Evolutionary conservation across 2,113 vertebrate genomes (phyloP).

Genomic region (Phylloscopus trochiloides): DNA sequence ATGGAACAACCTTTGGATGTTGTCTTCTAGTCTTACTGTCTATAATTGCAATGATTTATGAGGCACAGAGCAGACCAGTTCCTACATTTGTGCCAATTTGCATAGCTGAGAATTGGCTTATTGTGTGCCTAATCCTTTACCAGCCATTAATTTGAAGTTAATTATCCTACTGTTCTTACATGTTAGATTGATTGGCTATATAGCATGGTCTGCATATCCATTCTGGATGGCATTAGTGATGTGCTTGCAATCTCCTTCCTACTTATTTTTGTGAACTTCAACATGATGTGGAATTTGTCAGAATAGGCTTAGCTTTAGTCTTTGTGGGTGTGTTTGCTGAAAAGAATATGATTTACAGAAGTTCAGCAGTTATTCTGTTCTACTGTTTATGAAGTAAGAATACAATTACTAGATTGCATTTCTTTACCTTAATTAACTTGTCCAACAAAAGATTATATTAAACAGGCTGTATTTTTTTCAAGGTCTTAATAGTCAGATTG

Average conservation of each 20-base stretch:
- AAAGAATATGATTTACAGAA: not conserved
- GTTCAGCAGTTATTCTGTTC: not conserved
- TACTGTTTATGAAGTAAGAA: not conserved
- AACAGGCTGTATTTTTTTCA: not conserved
- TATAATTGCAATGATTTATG: slow-evolving; percentile 23
- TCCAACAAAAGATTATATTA: not conserved
- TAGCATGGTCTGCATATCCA: not conserved
- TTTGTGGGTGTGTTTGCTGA: not conserved
- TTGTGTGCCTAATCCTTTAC: not conserved
- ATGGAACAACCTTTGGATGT: not conserved
- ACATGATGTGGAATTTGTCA: not conserved
- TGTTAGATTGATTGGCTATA: not conserved
- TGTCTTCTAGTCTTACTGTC: not conserved
- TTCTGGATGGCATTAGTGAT: not conserved
- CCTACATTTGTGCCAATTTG: not conserved
- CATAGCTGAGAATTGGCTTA: slow-evolving; percentile 1
- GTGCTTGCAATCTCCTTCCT: not conserved
- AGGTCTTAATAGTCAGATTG: not conserved
- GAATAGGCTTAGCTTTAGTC: not conserved
- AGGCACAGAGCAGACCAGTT: not conserved
- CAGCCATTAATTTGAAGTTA: slow-evolving; percentile 32
- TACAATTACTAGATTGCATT: slow-evolving; percentile 1
- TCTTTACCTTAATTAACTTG: slow-evolving; percentile 17
- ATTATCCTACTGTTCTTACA: slow-evolving; percentile 14
- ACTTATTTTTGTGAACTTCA: not conserved